Evolutionary conservation across 2,113 vertebrate genomes (phyloP).

Genomic region (Corydoras maculifer): DNA sequence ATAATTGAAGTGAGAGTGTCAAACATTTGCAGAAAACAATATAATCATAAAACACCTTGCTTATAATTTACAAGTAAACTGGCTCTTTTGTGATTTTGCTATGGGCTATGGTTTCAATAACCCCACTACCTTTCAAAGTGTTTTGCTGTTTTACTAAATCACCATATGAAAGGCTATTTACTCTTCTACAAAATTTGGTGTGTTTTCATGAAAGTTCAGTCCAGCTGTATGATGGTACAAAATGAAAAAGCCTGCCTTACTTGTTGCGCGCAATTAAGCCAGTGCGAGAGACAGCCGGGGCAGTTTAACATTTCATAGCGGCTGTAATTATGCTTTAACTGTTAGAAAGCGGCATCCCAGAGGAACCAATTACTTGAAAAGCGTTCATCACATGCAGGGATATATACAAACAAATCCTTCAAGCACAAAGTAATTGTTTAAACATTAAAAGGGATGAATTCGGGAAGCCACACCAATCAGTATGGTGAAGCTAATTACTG

Average conservation of each 20-base stretch:
- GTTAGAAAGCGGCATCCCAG: constrained; percentile 89
- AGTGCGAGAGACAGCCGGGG: constrained; percentile 80
- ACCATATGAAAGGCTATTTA: constrained; percentile 85
- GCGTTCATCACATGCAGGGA: constrained; percentile 87
- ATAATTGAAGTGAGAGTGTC: too few species aligned
- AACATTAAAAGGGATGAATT: constrained; percentile 89
- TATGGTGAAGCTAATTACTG: constrained; percentile 89
- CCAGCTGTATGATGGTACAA: constrained; percentile 78
- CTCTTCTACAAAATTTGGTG: constrained; percentile 77
- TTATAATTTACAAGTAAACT: too few species aligned
- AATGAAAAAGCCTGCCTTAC: constrained; percentile 83
- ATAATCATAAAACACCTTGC: too few species aligned
- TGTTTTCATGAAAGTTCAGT: constrained; percentile 83
- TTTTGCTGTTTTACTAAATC: constrained; percentile 75
- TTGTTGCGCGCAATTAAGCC: constrained; percentile 97
- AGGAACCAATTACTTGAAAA: constrained; percentile 99
- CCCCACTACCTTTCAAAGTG: constrained; percentile 60
- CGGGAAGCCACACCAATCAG: constrained; percentile 90
- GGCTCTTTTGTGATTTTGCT: constrained; percentile 4
- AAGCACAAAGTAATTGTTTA: constrained; percentile 98
- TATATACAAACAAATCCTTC: constrained; percentile 99
- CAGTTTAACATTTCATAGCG: constrained; percentile 93
- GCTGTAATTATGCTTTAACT: constrained; percentile 97
- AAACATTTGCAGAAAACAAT: too few species aligned
- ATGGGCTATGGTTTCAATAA: constrained; percentile 59